These are phyloP conservation scores for Cossypha dichroa DNA, from an alignment of 2,797 vertebrate genomes.

Conservation along the genomic window DNA sequence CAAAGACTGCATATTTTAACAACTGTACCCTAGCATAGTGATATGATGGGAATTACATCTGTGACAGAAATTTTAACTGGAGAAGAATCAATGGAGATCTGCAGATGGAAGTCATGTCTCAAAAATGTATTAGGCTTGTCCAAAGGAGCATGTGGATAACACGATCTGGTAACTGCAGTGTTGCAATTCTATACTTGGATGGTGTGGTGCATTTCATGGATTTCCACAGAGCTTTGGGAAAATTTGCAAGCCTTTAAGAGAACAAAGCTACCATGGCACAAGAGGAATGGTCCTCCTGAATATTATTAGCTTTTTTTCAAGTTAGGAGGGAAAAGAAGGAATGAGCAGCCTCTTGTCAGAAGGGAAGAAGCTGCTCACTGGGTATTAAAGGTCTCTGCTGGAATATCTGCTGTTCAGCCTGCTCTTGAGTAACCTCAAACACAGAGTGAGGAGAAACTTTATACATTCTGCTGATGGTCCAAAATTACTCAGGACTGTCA, in stretches of 20 bases:
- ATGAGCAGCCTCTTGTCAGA: neutral
- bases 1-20: neutral
- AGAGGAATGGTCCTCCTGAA: neutral
- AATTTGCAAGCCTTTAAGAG: neutral
- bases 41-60: conserved; percentile 6
- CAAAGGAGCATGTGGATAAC: neutral
- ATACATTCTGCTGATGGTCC: neutral
- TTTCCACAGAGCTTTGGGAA: neutral
- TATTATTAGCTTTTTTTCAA: neutral
- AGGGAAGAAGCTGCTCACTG: neutral
- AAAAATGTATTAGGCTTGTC: neutral
- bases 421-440: neutral
- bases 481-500: neutral
- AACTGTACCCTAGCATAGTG: neutral
- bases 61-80: neutral
- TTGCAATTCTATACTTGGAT: neutral
- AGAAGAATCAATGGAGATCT: neutral
- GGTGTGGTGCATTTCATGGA: neutral
- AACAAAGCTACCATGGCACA: neutral
- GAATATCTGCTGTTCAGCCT: neutral
- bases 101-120: conserved; percentile 7
- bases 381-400: neutral
- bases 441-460: neutral
- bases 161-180: neutral
- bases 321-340: neutral